Conservation (phyloP, 30 jellyfish, hydroid and myxozoan species). For the Phacellophora camtschatica region DNA sequence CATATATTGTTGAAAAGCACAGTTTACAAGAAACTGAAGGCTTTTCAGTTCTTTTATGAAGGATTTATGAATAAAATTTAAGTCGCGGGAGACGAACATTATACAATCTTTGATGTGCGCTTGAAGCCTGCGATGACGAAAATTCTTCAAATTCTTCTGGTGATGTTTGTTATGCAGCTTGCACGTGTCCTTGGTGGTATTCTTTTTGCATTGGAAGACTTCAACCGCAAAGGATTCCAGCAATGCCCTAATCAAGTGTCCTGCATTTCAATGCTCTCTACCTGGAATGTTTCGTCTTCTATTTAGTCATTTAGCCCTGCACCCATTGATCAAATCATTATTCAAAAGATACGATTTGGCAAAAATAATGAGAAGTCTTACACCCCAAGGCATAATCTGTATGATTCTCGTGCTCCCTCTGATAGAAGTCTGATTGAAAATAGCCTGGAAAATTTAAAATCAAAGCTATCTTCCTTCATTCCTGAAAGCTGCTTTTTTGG, state of each 20-base stretch:
- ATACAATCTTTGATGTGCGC: slow-evolving; percentile 25
- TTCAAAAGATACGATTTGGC: slow-evolving; percentile 22
- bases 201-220: slow-evolving; percentile 44
- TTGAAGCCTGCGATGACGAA: slow-evolving; percentile 32
- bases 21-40: slow-evolving; percentile 51
- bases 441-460: slow-evolving; percentile 2
- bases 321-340: slow-evolving; percentile 36
- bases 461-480: slow-evolving; percentile 6
- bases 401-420: slow-evolving; percentile 15
- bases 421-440: not conserved
- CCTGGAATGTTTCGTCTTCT: slow-evolving; percentile 43
- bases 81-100: slow-evolving; percentile 2
- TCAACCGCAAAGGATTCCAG: slow-evolving; percentile 41
- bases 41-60: slow-evolving; percentile 53
- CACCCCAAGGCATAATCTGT: not conserved
- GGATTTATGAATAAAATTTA: slow-evolving; percentile 12
- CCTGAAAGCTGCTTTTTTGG: slow-evolving; percentile 28
- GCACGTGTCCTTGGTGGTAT: slow-evolving; percentile 65
- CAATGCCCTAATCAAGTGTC: slow-evolving; percentile 14
- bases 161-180: slow-evolving; percentile 48
- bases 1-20: slow-evolving; percentile 46
- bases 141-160: slow-evolving; percentile 4
- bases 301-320: slow-evolving; percentile 1
- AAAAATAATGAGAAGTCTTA: slow-evolving; percentile 1
- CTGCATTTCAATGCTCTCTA: slow-evolving; percentile 30